Conservation (phyloP, 2,113 vertebrate species). For the Scalopus aquaticus region DNA sequence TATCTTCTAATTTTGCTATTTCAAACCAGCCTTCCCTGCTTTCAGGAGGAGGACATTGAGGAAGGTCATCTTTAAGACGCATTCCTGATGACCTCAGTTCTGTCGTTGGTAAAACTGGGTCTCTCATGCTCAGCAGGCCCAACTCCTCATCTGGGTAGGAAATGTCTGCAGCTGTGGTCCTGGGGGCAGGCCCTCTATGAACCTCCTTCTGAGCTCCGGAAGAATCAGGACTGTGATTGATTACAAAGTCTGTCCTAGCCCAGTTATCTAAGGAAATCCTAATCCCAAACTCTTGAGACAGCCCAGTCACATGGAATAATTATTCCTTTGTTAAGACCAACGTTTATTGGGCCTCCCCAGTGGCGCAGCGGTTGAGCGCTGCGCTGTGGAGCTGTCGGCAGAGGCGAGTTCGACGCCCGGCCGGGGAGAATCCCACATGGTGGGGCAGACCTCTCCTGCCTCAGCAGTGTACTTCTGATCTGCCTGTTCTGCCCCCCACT, state of each 20-base stretch:
- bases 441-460: too few relatives aligned
- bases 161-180: background rate
- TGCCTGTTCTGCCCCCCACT: too few relatives aligned
- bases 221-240: background rate
- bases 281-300: background rate
- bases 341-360: too few relatives aligned
- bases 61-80: background rate
- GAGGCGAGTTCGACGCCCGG: too few relatives aligned
- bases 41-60: background rate
- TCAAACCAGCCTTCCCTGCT: background rate
- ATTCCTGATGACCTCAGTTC: background rate
- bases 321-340: background rate
- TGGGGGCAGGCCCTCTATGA: fast-evolving
- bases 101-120: background rate
- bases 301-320: background rate
- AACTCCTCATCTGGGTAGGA: background rate
- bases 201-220: background rate
- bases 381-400: too few relatives aligned
- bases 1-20: background rate
- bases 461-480: too few relatives aligned
- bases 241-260: background rate
- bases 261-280: background rate
- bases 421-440: too few relatives aligned
- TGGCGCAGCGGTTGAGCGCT: too few relatives aligned
- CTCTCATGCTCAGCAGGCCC: background rate